Evolutionary conservation across 2,113 vertebrate genomes (phyloP), one percentile per base, ranked within the genome.

Genomic region (Galemys pyrenaicus): DNA sequence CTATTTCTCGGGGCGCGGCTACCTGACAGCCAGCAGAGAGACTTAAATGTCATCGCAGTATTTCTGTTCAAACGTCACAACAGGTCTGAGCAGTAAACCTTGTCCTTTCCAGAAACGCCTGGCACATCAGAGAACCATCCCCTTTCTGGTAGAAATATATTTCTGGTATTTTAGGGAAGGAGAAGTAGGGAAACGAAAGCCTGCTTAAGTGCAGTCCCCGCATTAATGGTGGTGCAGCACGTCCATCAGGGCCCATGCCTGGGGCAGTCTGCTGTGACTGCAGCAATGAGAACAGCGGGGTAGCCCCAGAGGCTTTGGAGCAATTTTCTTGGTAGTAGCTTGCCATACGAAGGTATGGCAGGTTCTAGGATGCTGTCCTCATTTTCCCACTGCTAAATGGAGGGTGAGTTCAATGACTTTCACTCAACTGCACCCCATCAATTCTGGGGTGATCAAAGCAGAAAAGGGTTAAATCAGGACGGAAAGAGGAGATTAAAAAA

Each of bases 41-140:
- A 67, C 41, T 82, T 62, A 91, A 68, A 86, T 89, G 68, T 64
- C 41, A 60, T 46, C 0, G 0, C 4, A 1, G 4, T 17, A 24
- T 39, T 39, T 65, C 26, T 35, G 73, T 94, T 82, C 62, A 68
- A 28, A 62, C 0, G 0, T 19, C 20, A 15, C 1, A 37, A 44
- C 32, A 68, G 49, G 20, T 44, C 67, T 73, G 62, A 73, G n/a
- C 67, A 20, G 60, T 8, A 49, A 84, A 35, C 28, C 32, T 46
- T 64, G 62, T 80, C 75, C 74, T 96, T 95, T 94, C 82, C 51
- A 84, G 92, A 89, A 93, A 80, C 5, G 4, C 80, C 64, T 56
- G 64, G 39, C 35, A 16, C 26, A 17, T 58, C 3, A 17, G 78
- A 74, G 91, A 74, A 41, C 51, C 26, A 4, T n/a, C 32, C 44